These are phyloP conservation scores for Embidobia sp. DNA, from an alignment of 2,888 invertebrate species.

Conservation along the genomic window DNA sequence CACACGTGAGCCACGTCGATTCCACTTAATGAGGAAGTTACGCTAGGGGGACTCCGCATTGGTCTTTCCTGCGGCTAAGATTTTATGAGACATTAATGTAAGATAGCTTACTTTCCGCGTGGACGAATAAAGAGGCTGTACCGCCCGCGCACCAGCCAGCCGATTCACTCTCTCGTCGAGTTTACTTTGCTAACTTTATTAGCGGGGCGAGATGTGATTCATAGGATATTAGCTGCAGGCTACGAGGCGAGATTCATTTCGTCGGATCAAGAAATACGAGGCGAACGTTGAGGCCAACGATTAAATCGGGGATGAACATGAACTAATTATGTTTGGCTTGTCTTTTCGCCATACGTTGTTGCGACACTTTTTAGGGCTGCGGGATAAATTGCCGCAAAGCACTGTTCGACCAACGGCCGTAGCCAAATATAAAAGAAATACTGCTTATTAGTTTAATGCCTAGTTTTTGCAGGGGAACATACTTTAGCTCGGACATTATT, in stretches of 20 bases:
- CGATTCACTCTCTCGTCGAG: constrained; percentile 41
- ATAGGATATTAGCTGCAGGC: constrained; percentile 63
- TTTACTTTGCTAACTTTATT: constrained; percentile 67
- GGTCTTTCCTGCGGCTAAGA: constrained; percentile 61
- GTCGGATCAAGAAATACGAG: constrained; percentile 58
- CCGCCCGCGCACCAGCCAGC: constrained; percentile 43
- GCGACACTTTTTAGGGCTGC: constrained; percentile 42
- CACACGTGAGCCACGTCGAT: constrained; percentile 54
- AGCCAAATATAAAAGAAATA: constrained; percentile 32
- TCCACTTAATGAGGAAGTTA: constrained; percentile 59
- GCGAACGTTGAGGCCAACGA: constrained; percentile 35
- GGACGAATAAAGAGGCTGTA: constrained; percentile 66
- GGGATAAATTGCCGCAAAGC: constrained; percentile 16
- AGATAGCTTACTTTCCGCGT: constrained; percentile 62
- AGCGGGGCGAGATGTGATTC: constrained; percentile 64
- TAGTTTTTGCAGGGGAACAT: constrained; percentile 7
- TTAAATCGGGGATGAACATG: constrained; percentile 56
- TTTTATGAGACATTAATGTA: constrained; percentile 70
- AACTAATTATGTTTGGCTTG: constrained; percentile 58
- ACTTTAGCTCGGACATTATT: constrained; percentile 15
- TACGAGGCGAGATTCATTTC: constrained; percentile 56
- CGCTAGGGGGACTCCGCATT: constrained; percentile 39
- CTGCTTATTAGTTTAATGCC: constrained; percentile 29
- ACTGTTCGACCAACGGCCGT: background rate
- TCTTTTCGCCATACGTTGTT: constrained; percentile 46